These are phyloP conservation scores for Sepiola atlantica DNA, from an alignment of 2,888 invertebrate genomes.

Conservation along the genomic window DNA sequence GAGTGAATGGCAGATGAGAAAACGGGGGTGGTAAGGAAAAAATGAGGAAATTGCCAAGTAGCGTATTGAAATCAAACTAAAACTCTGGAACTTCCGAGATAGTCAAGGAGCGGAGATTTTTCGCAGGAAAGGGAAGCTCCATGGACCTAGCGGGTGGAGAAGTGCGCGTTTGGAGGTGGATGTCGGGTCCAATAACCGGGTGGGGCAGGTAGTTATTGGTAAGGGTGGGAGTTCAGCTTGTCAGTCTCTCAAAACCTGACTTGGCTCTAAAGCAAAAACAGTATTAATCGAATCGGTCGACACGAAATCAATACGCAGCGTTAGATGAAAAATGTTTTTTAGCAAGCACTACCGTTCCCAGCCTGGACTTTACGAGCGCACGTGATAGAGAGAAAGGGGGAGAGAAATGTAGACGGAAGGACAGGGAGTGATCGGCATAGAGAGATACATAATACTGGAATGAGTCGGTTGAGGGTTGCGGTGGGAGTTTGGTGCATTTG, in stretches of 20 bases:
- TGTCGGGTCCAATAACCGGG: background rate
- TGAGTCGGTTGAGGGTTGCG: background rate
- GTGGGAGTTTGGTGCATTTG: background rate
- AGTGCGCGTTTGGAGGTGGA: background rate
- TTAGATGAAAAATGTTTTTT: conserved; percentile 2
- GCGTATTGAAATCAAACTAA: background rate
- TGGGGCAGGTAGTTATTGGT: background rate
- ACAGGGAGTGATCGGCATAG: too few species aligned
- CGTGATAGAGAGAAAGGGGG: background rate
- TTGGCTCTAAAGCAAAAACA: background rate
- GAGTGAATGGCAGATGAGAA: background rate
- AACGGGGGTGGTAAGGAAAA: background rate
- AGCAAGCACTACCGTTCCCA: background rate
- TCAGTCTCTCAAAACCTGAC: background rate
- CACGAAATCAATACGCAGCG: background rate
- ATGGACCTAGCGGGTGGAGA: background rate
- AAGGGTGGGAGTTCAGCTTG: background rate
- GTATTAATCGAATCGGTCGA: conserved; percentile 4
- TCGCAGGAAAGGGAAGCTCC: background rate
- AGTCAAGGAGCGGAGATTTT: background rate
- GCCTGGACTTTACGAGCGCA: background rate
- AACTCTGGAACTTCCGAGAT: background rate
- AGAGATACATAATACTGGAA: too few species aligned
- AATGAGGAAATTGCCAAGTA: background rate
- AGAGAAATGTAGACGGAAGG: too few species aligned